Percentiles rank a stretch among this genome's conserved stretches.
Evolutionary conservation across 2,113 vertebrate species (phyloP).

Genomic region (Lophius piscatorius): DNA sequence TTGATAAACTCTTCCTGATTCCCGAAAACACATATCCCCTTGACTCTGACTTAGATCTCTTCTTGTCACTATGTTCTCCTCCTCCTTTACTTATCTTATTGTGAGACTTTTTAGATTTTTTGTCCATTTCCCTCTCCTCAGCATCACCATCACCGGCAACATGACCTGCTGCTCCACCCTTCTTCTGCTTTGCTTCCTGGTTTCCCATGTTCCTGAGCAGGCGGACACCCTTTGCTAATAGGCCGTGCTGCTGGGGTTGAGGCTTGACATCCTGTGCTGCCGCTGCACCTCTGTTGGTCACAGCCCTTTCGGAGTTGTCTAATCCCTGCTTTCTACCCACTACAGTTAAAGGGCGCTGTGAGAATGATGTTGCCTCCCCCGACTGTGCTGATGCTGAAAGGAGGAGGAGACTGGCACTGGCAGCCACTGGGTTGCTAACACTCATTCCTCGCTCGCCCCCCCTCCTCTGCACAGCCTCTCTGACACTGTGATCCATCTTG

Average conservation of each 20-base stretch:
- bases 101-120: constrained; percentile 85
- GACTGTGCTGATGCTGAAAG: constrained; percentile 53
- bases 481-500: constrained; percentile 81
- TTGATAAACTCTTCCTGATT: constrained; percentile 88
- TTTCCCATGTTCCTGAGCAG: constrained; percentile 89
- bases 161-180: constrained; percentile 74
- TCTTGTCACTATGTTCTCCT: constrained; percentile 77
- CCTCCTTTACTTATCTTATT: constrained; percentile 80
- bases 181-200: constrained; percentile 92
- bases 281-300: constrained; percentile 45
- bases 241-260: constrained; percentile 79
- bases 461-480: constrained; percentile 75
- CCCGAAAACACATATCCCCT: constrained; percentile 90
- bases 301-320: constrained; percentile 59
- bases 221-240: constrained; percentile 79
- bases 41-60: constrained; percentile 87
- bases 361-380: constrained; percentile 63
- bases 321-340: constrained; percentile 77
- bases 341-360: constrained; percentile 66
- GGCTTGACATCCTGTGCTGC: constrained; percentile 42
- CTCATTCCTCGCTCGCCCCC: constrained; percentile 76
- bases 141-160: constrained; percentile 68
- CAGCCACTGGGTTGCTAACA: constrained; percentile 74
- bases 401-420: constrained; percentile 70
- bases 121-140: constrained; percentile 84